phyloP scores from a whole-genome alignment of 2,797 vertebrate species.

The Ammospiza maritima region DNA sequence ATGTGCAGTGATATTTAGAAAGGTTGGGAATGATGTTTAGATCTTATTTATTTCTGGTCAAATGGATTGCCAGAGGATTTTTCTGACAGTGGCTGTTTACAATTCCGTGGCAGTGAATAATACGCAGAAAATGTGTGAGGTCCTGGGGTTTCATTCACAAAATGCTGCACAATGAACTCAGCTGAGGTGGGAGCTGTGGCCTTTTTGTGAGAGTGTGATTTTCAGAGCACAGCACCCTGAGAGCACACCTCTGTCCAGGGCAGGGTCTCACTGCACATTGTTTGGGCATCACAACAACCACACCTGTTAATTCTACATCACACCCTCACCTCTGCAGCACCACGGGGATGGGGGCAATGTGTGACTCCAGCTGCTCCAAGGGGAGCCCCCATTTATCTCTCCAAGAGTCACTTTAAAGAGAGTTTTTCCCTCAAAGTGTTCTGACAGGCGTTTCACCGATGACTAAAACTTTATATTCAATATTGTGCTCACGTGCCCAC shows the following conservation, averaged over 20 bases:
- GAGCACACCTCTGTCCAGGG: neutral
- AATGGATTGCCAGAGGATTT: slow-evolving; percentile 1
- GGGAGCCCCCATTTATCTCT: neutral
- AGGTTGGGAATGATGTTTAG: slow-evolving; percentile 24
- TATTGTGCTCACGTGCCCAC: neutral
- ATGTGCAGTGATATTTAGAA: slow-evolving; percentile 57
- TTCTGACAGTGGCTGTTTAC: neutral
- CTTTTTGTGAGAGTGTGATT: rapidly evolving
- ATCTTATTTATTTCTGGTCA: slow-evolving; percentile 18
- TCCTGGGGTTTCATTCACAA: slow-evolving; percentile 17
- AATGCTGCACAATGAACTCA: neutral
- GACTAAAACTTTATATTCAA: neutral
- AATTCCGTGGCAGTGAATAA: neutral
- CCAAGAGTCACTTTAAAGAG: neutral
- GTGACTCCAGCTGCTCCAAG: neutral
- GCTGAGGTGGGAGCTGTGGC: neutral
- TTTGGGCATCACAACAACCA: neutral
- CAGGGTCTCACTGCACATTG: neutral
- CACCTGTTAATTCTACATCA: neutral
- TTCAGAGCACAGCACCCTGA: neutral
- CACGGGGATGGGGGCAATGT: rapidly evolving
- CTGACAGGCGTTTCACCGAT: neutral
- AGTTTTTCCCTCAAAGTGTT: neutral
- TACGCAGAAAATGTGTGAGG: neutral
- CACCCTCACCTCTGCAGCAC: neutral